Conservation (phyloP, 2,888 invertebrate genomes). For the Cephus pygmeus region DNA sequence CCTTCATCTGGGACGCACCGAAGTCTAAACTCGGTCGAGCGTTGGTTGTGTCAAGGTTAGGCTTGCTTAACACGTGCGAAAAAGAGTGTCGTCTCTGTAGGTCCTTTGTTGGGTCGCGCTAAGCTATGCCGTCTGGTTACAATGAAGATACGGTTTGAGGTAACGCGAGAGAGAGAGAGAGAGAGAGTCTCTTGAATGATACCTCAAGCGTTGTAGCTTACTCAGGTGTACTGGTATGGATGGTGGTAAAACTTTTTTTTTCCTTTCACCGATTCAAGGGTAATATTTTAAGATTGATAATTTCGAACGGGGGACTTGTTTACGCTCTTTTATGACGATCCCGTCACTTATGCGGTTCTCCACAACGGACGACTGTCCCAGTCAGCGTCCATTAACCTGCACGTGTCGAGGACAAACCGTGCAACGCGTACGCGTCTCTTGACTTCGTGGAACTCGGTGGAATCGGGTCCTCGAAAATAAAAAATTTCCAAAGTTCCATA, state of each 20-base stretch:
- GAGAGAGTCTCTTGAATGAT: background rate
- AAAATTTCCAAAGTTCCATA: background rate
- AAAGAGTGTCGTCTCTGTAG: background rate
- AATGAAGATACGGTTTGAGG: background rate
- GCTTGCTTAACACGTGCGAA: background rate
- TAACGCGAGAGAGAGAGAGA: background rate
- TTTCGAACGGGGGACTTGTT: slow-evolving; percentile 16
- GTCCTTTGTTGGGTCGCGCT: background rate
- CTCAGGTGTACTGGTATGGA: background rate
- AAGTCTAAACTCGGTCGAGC: background rate
- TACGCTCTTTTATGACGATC: slow-evolving; percentile 28
- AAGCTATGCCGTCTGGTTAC: background rate
- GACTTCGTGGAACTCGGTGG: background rate
- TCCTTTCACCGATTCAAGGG: slow-evolving; percentile 1
- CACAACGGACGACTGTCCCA: slow-evolving; percentile 58
- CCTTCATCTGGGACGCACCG: background rate
- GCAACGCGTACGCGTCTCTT: background rate
- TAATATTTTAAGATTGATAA: background rate
- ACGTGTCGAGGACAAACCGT: slow-evolving; percentile 32
- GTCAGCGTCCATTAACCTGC: slow-evolving; percentile 64
- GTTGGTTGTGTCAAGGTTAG: slow-evolving; percentile 1
- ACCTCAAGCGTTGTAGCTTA: background rate
- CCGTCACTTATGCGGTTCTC: slow-evolving; percentile 27
- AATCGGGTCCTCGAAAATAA: background rate
- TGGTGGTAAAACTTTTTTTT: background rate